Base-by-base conservation (phyloP, 2,113 vertebrate genomes). In the Cheirogaleus medius region DNA sequence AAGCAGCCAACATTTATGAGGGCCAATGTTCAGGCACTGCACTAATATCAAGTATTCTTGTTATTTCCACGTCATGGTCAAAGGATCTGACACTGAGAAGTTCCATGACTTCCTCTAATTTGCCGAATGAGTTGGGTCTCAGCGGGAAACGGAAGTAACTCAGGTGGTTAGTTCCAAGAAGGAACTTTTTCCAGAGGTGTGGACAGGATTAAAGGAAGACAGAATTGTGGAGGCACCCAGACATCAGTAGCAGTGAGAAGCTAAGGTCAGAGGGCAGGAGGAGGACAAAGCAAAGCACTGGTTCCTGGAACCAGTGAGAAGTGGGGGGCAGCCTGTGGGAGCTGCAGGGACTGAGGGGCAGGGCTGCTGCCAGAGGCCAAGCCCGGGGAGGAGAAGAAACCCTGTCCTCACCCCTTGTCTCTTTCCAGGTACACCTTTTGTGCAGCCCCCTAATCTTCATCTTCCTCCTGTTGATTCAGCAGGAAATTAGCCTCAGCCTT, bases 301-400 rank as follows among this genome's bases (percentile, higher is more conserved):
- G 32, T 49, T 34, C 64, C 74, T 4, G 25, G 39, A 47, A 49
- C 69, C 73, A 2, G 37, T 0, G 76, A 84, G 54, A 44, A 83
- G 21, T 1, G 37, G 39, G 13, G 17, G 1, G 7, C 20, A 27
- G 54, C 1, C 7, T 2, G 5, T 12, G 25, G 25, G 39, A 37
- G 21, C 52, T 39, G 20, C 9, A 37, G 73, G 42, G 20, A 21
- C 42, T 1, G 32, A 21, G 68, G 6, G 9, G 4, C 44, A 1
- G 44, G 71, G 52, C 49, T 32, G 9, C 20, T 5, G 29, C 17
- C 20, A 44, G 42, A 89, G 29, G 39, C 32, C 0, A 2, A 71
- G 34, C 44, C 44, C 11, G 25, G 0, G 17, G n/a, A n/a, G 4
- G 49, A 25, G 13, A 39, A 52, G n/a, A 42, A 52, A 15, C 8